Base-by-base conservation (phyloP, 1,140 invertebrate species). In the Pseudomyrmex dendroicus region DNA sequence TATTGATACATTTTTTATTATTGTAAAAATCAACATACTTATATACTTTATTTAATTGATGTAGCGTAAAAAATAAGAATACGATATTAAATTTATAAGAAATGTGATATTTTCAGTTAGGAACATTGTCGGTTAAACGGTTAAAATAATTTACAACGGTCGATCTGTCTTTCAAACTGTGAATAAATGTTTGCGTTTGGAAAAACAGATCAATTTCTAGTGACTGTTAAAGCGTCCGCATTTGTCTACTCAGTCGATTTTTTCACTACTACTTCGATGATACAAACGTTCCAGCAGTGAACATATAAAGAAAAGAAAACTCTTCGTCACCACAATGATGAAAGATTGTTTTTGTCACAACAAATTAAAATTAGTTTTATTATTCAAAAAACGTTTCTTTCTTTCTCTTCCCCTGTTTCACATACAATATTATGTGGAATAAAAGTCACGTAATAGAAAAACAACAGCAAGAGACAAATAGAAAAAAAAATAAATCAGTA, bases 141-240 rank as follows among this genome's bases (percentile, higher is more conserved):
- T 73, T 62, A 73, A 73, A 22, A 46, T 22, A 62, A 46, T 10
- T 73, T 46, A 56, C 56, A 46, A 17, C 44, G 59, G 2, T 73
- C 10, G 72, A 7, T 61, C 72, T 62, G 44, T 46, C 46, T 73
- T 62, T 44, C 35, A 35, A 73, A 62, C 44, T 73, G 44, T 46
- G 20, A 73, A 62, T 46, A 9, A 62, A 73, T 22, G 17, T 73
- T 73, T 4, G 9, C 44, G 62, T 46, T 62, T 73, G 9, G 2
- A 44, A 73, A 73, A 62, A 48, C 44, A 73, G 56, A 73, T 62
- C 56, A 73, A 62, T 48, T 73, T 13, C 62, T 8, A 17, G 56
- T 9, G 22, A 62, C 2, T 62, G 1, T 73, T 62, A 48, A 73
- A 73, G 17, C 56, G 20, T 73, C 2, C 61, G 20, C 13, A 48